Conservation (phyloP, 2,797 vertebrate species). For the Chelon labrosus region DNA sequence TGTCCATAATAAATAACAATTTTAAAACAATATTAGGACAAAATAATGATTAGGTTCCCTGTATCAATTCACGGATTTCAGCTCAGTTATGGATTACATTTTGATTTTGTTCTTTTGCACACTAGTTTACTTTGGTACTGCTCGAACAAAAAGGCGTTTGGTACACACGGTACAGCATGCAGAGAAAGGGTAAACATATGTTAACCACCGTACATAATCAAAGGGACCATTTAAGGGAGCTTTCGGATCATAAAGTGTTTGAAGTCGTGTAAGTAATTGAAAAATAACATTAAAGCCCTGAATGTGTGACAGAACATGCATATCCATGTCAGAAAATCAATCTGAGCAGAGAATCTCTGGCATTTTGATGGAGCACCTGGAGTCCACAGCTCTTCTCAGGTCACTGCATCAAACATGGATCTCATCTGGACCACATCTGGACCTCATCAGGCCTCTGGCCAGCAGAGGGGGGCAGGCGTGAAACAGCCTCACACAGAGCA, state of each 20-base stretch:
- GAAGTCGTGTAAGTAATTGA: not conserved
- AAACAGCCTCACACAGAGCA: slow-evolving; percentile 63
- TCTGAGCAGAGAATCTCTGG: slow-evolving; percentile 44
- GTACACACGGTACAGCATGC: slow-evolving; percentile 6
- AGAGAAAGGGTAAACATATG: slow-evolving; percentile 3
- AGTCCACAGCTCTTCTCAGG: slow-evolving; percentile 57
- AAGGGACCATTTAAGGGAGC: not conserved
- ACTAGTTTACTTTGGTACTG: slow-evolving; percentile 13
- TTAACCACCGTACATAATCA: slow-evolving; percentile 11
- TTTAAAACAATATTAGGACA: not conserved
- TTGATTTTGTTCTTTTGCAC: not conserved
- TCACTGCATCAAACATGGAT: slow-evolving; percentile 54
- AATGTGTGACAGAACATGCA: slow-evolving; percentile 9
- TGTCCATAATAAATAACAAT: not conserved
- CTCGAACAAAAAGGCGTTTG: slow-evolving; percentile 8
- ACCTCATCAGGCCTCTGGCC: slow-evolving; percentile 68
- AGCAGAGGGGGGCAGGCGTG: slow-evolving; percentile 51
- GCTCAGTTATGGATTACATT: not conserved
- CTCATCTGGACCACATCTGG: slow-evolving; percentile 83
- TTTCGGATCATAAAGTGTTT: too few relatives aligned
- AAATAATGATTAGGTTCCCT: slow-evolving; percentile 1
- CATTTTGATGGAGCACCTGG: slow-evolving; percentile 62
- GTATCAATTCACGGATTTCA: not conserved
- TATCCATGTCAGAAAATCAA: slow-evolving; percentile 50
- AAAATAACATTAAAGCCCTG: not conserved